These are phyloP conservation scores for Podabrus alpinus DNA, from an alignment of 2,888 invertebrate species.

Conservation along the genomic window DNA sequence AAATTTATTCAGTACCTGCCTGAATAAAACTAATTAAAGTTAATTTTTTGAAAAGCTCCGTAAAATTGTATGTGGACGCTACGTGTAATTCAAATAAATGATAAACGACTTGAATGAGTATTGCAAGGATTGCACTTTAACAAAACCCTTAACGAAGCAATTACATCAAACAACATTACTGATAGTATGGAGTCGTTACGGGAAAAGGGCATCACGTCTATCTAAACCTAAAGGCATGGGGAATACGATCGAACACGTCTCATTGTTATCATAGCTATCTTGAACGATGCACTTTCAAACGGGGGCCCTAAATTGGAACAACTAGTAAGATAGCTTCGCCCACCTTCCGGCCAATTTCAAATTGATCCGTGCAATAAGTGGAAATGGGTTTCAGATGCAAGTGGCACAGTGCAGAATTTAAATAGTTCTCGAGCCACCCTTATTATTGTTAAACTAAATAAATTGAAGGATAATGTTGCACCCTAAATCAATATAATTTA, in stretches of 20 bases:
- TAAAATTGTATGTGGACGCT: neutral
- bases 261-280: slow-evolving; percentile 24
- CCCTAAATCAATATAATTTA: neutral
- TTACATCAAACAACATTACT: neutral
- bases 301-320: slow-evolving; percentile 32
- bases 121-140: neutral
- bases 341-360: slow-evolving; percentile 34
- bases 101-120: neutral
- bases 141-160: neutral
- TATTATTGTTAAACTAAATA: neutral
- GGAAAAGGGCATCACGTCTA: slow-evolving; percentile 26
- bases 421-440: neutral
- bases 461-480: neutral
- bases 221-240: slow-evolving; percentile 13
- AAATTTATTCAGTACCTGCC: neutral
- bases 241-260: slow-evolving; percentile 20
- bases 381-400: slow-evolving; percentile 24
- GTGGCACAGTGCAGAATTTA: slow-evolving; percentile 5
- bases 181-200: slow-evolving; percentile 11
- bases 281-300: slow-evolving; percentile 23
- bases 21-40: neutral
- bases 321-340: slow-evolving; percentile 30
- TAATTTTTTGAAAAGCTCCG: neutral
- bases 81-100: neutral
- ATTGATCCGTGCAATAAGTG: slow-evolving; percentile 25